Evolutionary conservation across 2,888 invertebrate genomes (phyloP), one percentile per base, ranked within the genome.

Genomic region (Plagodis pulveraria): DNA sequence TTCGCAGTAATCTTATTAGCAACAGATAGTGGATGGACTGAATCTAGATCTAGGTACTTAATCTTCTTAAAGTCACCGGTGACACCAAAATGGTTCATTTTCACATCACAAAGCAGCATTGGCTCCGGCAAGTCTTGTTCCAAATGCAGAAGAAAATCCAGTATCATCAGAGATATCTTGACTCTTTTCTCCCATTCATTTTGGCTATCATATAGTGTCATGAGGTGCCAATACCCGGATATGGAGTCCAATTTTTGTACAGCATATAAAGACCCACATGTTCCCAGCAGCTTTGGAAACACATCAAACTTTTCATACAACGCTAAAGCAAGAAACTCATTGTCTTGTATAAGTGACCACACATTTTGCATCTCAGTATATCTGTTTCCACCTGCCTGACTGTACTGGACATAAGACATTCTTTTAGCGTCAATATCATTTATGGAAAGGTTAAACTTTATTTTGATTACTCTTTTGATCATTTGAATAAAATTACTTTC

Each of bases 91-190:
- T 96, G 95, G 61, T 93, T 93, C 62, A 94, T 84, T 81, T 95
- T 95, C 0, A 96, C 89, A 84, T 96, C 95, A 81, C 96, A 96
- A 33, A 96, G 82, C 72, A 95, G 92, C 60, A 96, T 88, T 0
- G 94, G 94, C 69, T 95, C 94, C 2, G 93, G 90, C 62, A 95
- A 93, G 42, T 86, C 90, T 34, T 84, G 87, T 45, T 95, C 95
- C 48, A 96, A 78, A 62, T 93, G 91, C 50, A 94, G 91, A 5
- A 95, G 72, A 33, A 95, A 86, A 69, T 95, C 94, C 65, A 96
- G 78, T 32, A 96, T 94, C 83, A 94, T 91, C 8, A 94, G 82
- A 0, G 94, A 93, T 8, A 94, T 80, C 70, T 93, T 93, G 2
- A 95, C 77, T 56, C 94, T 80, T 62, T 89, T 87, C 7, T 93